phyloP scores from a whole-genome alignment of 2,888 invertebrate species.

The Acanthococcus lagerstroemiae region DNA sequence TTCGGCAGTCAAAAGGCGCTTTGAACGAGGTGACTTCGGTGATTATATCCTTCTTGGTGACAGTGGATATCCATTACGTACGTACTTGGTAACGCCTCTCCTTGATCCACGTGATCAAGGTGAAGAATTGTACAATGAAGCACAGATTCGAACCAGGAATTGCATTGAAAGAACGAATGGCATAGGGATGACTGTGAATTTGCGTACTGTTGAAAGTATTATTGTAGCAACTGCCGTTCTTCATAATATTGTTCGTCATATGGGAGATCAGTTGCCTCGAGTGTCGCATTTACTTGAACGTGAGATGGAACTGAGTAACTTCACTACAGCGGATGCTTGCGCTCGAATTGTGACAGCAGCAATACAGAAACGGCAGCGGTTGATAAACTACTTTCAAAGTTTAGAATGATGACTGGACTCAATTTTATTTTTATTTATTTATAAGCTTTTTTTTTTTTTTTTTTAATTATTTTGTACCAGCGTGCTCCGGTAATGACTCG shows the following conservation, averaged over 20 bases:
- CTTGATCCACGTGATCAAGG: constrained; percentile 31
- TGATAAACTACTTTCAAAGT: too few relatives aligned
- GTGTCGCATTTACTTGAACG: neutral
- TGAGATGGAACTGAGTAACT: too few relatives aligned
- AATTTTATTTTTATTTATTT: too few relatives aligned
- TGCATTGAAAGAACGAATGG: constrained; percentile 36
- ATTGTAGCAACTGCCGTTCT: neutral
- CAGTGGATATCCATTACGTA: constrained; percentile 35
- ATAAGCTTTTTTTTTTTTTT: too few relatives aligned
- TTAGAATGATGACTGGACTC: too few relatives aligned
- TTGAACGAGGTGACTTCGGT: constrained; percentile 34
- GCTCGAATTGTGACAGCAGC: too few relatives aligned
- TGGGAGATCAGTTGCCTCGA: neutral
- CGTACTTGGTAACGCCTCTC: constrained; percentile 37
- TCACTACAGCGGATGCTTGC: too few relatives aligned
- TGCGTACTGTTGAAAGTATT: constrained; percentile 16
- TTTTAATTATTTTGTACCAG: too few relatives aligned
- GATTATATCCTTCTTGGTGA: constrained; percentile 36
- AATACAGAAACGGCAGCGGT: too few relatives aligned
- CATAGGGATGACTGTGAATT: constrained; percentile 37
- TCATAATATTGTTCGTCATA: neutral
- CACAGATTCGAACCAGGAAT: constrained; percentile 37
- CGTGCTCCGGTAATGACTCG: too few relatives aligned
- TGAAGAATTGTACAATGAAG: constrained; percentile 35
- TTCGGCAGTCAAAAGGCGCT: constrained; percentile 32